Percentiles rank a stretch among this genome's conserved stretches.
Evolutionary conservation across 2,888 invertebrate genomes (phyloP).

Genomic region (Agonum fuliginosum): DNA sequence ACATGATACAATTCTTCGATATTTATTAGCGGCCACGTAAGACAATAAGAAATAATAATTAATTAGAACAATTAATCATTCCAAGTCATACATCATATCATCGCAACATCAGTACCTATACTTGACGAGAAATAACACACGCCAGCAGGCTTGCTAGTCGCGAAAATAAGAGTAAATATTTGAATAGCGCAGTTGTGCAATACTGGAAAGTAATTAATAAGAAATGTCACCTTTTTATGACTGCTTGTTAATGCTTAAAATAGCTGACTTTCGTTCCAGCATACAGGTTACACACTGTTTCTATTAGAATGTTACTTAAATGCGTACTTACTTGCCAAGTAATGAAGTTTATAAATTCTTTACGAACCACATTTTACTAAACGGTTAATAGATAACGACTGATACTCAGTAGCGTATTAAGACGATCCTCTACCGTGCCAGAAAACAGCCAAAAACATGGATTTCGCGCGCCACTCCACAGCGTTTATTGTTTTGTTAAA

Average conservation of each 20-base stretch:
- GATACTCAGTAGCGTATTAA: too few species aligned
- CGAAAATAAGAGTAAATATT: constrained; percentile 54
- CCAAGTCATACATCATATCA: neutral
- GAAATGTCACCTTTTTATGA: constrained; percentile 47
- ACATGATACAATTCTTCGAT: too few species aligned
- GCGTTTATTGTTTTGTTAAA: too few species aligned
- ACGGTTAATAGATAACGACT: too few species aligned
- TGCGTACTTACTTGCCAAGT: constrained; percentile 11
- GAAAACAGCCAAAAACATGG: too few species aligned
- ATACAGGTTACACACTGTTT: constrained; percentile 10
- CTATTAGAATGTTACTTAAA: constrained; percentile 24
- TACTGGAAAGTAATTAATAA: constrained; percentile 56
- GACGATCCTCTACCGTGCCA: too few species aligned
- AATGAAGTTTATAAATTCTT: too few species aligned
- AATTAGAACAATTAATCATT: neutral
- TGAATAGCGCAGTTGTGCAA: constrained; percentile 41
- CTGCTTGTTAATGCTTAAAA: constrained; percentile 34
- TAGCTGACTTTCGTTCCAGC: constrained; percentile 24
- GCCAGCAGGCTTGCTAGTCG: neutral
- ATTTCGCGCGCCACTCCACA: too few species aligned
- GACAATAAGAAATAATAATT: neutral
- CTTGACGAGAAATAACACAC: neutral
- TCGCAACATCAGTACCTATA: neutral
- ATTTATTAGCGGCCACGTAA: too few species aligned
- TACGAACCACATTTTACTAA: too few species aligned